Base-by-base conservation (phyloP, 1,140 invertebrate species). In the Wasmannia auropunctata region DNA sequence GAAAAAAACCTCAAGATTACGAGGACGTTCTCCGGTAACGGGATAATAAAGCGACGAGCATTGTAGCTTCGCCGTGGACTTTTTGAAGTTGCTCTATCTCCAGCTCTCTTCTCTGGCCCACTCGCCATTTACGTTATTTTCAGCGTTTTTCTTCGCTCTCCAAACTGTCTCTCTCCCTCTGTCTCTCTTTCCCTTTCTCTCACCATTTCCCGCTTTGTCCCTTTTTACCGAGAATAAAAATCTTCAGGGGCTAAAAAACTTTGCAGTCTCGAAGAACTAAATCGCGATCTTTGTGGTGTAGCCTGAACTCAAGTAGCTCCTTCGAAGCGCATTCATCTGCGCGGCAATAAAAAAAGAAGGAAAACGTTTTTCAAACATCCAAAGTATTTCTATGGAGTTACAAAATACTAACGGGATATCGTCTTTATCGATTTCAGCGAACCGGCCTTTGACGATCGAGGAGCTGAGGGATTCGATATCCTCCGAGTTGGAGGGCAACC, bases 401-500 rank as follows among this genome's bases (percentile, higher is more conserved):
- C n/a, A 72, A 70, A 58, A 22, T 49, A 22, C 28, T 83, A 34
- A 74, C 25, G 7, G 46, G n/a, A 58, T 51, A 28, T 67, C 34
- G 11, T 51, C 69, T 91, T 74, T 86, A 86, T 91, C 86, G 92
- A 81, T 95, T 95, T 1, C 95, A 98, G 97, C 97, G 40, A 98
- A 97, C 88, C 94, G 97, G 83, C 96, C 97, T 4, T 96, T 96
- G 81, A 97, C 95, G 19, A 95, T 97, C 77, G 96, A 97, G 76
- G 96, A 97, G 90, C 95, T 98, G 88, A 93, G 95, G n/a, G 92
- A 92, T 28, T 96, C 96, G 1, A 96, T 98, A 91, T 96, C 96
- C 37, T 97, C 97, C 19, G 97, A 98, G 93, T 95, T 97, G 88
- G 97, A 97, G 34, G 97, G 97, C 22, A 98, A 97, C 95, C 97